A percentile compares a stretch with the other conserved stretches of the same genome.
Evolutionary conservation across 2,797 vertebrate genomes (phyloP).

Genomic region (Pseudochirops corinnae): DNA sequence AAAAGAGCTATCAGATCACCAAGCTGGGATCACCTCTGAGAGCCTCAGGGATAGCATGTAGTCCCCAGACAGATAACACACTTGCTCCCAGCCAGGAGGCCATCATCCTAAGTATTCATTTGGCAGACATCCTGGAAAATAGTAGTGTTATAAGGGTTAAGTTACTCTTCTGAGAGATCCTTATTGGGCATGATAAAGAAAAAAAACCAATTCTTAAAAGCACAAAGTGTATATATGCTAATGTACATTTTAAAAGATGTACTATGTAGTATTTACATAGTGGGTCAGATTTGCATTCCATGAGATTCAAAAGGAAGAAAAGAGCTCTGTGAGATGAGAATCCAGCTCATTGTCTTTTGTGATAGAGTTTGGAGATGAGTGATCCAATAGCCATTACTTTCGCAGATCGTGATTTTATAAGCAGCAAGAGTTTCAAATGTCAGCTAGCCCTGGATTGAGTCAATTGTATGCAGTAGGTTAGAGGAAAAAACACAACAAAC

Average conservation of each 20-base stretch:
- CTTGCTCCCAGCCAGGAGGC: constrained; percentile 55
- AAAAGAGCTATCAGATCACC: constrained; percentile 77
- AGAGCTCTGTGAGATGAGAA: constrained; percentile 65
- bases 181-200: constrained; percentile 74
- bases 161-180: constrained; percentile 78
- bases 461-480: constrained; percentile 59
- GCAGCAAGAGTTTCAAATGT: constrained; percentile 63
- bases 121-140: constrained; percentile 81
- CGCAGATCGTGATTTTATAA: constrained; percentile 73
- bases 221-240: constrained; percentile 57
- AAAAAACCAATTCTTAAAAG: constrained; percentile 41
- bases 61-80: constrained; percentile 69
- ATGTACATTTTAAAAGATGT: constrained; percentile 71
- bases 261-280: constrained; percentile 61
- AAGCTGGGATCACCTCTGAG: constrained; percentile 55
- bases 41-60: constrained; percentile 68
- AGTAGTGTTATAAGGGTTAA: constrained; percentile 52
- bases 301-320: constrained; percentile 72
- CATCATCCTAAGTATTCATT: constrained; percentile 78
- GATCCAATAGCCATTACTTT: constrained; percentile 59
- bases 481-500: neutral
- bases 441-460: constrained; percentile 35
- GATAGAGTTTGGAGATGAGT: constrained; percentile 67
- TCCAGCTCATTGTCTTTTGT: constrained; percentile 61
- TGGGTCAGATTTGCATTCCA: constrained; percentile 64